phyloP scores from a whole-genome alignment of 1,140 invertebrate species.

The Drosophila lacteicornis region DNA sequence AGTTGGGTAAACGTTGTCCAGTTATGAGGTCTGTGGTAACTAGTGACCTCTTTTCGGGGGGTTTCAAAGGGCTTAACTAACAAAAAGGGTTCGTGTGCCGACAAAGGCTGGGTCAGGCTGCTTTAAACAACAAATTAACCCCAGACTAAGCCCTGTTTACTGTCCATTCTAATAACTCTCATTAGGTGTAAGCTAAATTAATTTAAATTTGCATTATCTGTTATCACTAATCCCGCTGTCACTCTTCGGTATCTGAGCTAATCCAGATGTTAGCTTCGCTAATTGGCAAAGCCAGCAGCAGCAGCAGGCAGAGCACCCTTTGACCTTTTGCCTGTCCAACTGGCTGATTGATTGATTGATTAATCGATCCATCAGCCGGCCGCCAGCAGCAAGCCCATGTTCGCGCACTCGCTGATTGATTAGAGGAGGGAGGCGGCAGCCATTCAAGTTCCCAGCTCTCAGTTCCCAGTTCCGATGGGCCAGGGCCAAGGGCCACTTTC shows the following conservation, averaged over 20 bases:
- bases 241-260: background rate
- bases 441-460: background rate
- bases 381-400: too few relatives aligned
- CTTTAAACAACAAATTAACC: background rate
- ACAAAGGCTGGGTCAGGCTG: too few relatives aligned
- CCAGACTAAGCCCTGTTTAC: background rate
- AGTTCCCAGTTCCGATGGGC: too few relatives aligned
- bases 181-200: slow-evolving; percentile 9
- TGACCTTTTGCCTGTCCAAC: slow-evolving; percentile 25
- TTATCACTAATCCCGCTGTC: slow-evolving; percentile 7
- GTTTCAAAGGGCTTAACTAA: background rate
- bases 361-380: slow-evolving; percentile 32
- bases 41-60: background rate
- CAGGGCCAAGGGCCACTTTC: slow-evolving; percentile 51
- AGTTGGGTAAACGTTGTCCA: background rate
- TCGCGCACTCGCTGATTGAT: slow-evolving; percentile 58
- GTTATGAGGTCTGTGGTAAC: background rate
- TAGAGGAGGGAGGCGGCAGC: slow-evolving; percentile 28
- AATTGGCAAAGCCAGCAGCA: slow-evolving; percentile 32
- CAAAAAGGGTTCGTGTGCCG: too few relatives aligned
- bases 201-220: slow-evolving; percentile 38
- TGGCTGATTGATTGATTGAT: slow-evolving; percentile 64
- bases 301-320: slow-evolving; percentile 5
- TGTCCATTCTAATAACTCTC: background rate
- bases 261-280: slow-evolving; percentile 52